These are phyloP conservation scores for Antechinus flavipes DNA, from an alignment of 2,113 vertebrate genomes.

Conservation along the genomic window DNA sequence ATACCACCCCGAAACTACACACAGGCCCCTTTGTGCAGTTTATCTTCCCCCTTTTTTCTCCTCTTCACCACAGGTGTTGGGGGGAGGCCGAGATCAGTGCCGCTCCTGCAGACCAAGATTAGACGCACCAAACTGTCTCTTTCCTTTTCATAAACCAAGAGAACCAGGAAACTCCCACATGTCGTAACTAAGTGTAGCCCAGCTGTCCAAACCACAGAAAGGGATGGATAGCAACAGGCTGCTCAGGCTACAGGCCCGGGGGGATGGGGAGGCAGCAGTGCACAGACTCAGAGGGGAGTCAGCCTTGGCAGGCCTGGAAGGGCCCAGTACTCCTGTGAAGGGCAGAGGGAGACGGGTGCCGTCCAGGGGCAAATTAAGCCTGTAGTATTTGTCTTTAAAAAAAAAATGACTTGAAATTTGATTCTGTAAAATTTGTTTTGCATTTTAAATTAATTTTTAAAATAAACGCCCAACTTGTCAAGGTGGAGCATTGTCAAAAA, in stretches of 20 bases:
- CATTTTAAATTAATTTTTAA: constrained; percentile 7
- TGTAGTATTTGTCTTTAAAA: neutral
- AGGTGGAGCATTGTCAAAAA: neutral
- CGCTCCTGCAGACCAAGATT: constrained; percentile 17
- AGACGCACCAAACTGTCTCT: neutral
- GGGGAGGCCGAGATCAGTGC: accelerated
- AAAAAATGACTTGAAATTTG: neutral
- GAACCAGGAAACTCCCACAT: neutral
- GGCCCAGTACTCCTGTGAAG: neutral
- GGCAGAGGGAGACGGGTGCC: neutral
- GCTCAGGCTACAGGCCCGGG: neutral
- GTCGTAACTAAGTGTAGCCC: neutral
- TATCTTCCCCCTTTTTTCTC: neutral
- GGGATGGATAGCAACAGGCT: constrained; percentile 56
- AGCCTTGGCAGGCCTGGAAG: neutral
- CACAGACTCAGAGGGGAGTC: constrained; percentile 50
- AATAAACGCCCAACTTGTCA: neutral
- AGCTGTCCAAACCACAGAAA: constrained; percentile 47
- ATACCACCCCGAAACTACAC: neutral
- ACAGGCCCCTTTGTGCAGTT: neutral
- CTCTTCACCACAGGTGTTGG: neutral
- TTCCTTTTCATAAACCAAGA: neutral
- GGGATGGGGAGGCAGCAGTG: constrained; percentile 45
- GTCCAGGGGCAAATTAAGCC: neutral
- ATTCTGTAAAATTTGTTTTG: neutral